A percentile compares a stretch with the other conserved stretches of the same genome.
Conservation (phyloP, 2,113 vertebrate species). For the Leucosticte australis region DNA sequence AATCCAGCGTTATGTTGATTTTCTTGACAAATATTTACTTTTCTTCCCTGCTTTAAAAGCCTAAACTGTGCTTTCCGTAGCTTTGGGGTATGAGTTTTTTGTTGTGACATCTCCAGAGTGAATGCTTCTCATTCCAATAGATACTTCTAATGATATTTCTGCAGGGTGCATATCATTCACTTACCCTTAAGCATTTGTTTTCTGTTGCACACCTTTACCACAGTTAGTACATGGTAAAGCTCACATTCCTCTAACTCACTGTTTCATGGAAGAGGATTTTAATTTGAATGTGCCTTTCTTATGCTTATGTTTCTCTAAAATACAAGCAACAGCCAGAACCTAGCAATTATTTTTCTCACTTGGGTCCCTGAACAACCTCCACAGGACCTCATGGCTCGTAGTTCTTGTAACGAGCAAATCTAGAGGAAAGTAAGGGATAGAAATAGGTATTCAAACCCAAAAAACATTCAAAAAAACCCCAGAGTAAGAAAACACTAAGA, state of each 20-base stretch:
- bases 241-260: background rate
- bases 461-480: background rate
- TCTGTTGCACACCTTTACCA: background rate
- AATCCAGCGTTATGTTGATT: background rate
- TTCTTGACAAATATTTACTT: background rate
- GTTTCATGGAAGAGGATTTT: background rate
- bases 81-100: constrained; percentile 22
- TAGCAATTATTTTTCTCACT: background rate
- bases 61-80: background rate
- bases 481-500: background rate
- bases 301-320: background rate
- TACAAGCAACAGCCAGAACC: background rate
- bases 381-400: background rate
- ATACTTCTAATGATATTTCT: background rate
- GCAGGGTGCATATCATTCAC: background rate
- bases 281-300: background rate
- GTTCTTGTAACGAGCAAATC: background rate
- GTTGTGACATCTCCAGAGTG: background rate
- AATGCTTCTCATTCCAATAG: constrained; percentile 29
- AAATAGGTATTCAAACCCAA: background rate
- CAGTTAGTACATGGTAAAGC: background rate
- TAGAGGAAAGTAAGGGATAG: background rate
- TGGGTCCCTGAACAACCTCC: background rate
- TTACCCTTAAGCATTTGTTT: background rate
- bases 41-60: background rate